Percentiles rank a stretch among this genome's conserved stretches.
Evolutionary conservation across 1,140 invertebrate genomes (phyloP).

Genomic region (Hycleus phaleratus): DNA sequence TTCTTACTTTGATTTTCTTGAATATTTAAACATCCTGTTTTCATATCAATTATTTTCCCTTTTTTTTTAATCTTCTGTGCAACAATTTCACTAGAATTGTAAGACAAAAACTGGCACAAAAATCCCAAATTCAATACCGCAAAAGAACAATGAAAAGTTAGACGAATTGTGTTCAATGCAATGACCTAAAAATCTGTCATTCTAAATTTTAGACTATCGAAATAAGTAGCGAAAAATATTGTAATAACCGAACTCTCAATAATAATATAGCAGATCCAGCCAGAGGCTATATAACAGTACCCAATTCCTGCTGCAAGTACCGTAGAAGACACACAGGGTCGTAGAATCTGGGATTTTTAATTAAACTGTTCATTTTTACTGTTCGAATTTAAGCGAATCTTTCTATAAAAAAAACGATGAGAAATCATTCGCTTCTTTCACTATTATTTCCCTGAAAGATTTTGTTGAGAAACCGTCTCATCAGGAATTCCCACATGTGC

Average conservation of each 20-base stretch:
- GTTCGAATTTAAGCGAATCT: neutral
- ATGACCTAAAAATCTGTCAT: neutral
- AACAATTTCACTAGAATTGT: too few species aligned
- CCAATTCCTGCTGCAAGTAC: constrained; percentile 12
- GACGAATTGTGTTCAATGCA: neutral
- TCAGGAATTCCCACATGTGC: too few species aligned
- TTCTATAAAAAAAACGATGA: neutral
- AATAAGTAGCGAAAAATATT: neutral
- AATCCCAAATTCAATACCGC: too few species aligned
- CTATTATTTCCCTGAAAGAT: neutral
- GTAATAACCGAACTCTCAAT: constrained; percentile 6
- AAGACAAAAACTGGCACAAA: too few species aligned
- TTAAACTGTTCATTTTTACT: neutral
- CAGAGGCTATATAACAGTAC: constrained; percentile 15
- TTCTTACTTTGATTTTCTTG: too few species aligned
- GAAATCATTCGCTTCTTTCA: neutral
- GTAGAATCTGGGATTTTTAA: constrained; percentile 3
- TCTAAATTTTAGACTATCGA: neutral
- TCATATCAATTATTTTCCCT: too few species aligned
- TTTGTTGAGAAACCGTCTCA: neutral
- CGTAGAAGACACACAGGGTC: constrained; percentile 8
- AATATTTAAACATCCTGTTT: too few species aligned
- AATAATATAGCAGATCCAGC: constrained; percentile 8
- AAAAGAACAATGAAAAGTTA: too few species aligned
- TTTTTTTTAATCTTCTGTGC: too few species aligned